phyloP scores from a whole-genome alignment of 2,797 vertebrate genomes.

The Eremophila alpestris region DNA sequence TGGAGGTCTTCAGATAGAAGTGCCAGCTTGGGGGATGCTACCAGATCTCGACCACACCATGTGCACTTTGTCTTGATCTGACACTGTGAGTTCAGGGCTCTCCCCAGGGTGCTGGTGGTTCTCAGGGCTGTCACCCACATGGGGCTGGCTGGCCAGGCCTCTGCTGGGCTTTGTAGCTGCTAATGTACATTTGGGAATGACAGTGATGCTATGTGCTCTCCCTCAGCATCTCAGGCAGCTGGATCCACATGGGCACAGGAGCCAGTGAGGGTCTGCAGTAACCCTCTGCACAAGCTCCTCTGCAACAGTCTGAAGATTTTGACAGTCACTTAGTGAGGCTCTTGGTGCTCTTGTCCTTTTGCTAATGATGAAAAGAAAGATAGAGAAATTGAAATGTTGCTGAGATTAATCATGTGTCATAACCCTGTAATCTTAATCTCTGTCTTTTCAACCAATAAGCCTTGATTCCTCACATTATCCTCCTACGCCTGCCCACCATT shows the following conservation, averaged over 20 bases:
- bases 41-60: rapidly evolving
- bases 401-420: neutral
- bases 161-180: neutral
- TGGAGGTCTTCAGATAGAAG: neutral
- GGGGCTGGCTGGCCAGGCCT: neutral
- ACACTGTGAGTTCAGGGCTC: neutral
- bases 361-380: neutral
- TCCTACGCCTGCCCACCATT: neutral
- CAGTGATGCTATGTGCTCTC: neutral
- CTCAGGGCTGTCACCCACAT: neutral
- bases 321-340: neutral
- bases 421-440: conserved; percentile 5
- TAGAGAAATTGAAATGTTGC: rapidly evolving
- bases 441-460: neutral
- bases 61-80: neutral
- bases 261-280: no score
- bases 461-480: neutral
- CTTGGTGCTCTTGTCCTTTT: neutral
- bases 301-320: neutral
- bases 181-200: neutral
- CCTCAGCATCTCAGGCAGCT: neutral
- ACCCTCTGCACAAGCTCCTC: neutral
- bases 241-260: neutral
- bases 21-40: rapidly evolving
- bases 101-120: neutral